A percentile compares a stretch with the other conserved stretches of the same genome.
phyloP scores from a whole-genome alignment of 2,888 invertebrate genomes.

The Campopleginae sp. region DNA sequence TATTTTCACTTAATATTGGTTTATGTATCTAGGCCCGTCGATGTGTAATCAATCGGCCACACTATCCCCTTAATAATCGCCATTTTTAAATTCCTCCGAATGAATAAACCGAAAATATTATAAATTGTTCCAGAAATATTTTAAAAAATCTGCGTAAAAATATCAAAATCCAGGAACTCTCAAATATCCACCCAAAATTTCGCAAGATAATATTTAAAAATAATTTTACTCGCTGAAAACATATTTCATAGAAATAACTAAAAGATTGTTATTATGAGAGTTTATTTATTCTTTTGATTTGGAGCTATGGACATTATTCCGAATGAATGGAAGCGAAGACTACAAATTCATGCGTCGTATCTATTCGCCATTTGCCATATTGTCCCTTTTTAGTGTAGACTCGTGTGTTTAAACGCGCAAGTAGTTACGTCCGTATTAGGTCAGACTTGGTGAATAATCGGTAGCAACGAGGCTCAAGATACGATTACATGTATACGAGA shows the following conservation, averaged over 20 bases:
- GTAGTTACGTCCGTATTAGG: slow-evolving; percentile 76
- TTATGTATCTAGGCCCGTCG: not conserved
- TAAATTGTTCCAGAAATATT: no score
- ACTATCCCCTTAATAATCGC: not conserved
- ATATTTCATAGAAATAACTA: no score
- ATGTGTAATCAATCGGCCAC: not conserved
- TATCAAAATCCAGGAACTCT: no score
- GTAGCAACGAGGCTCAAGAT: slow-evolving; percentile 77
- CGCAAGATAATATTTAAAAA: no score
- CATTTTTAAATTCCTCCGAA: no score
- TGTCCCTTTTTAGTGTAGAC: not conserved
- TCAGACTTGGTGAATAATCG: slow-evolving; percentile 76
- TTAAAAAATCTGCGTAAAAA: no score
- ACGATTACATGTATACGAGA: slow-evolving; percentile 76
- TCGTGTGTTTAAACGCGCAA: slow-evolving; percentile 67
- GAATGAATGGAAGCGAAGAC: not conserved
- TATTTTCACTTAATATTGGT: not conserved
- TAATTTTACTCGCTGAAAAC: no score
- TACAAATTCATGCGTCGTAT: not conserved
- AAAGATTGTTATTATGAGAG: not conserved
- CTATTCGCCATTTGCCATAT: not conserved
- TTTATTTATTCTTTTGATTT: not conserved
- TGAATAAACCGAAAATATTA: no score
- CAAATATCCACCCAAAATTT: no score
- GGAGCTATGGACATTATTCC: not conserved